phyloP scores from a whole-genome alignment of 2,797 vertebrate species.

The Antrozous pallidus region DNA sequence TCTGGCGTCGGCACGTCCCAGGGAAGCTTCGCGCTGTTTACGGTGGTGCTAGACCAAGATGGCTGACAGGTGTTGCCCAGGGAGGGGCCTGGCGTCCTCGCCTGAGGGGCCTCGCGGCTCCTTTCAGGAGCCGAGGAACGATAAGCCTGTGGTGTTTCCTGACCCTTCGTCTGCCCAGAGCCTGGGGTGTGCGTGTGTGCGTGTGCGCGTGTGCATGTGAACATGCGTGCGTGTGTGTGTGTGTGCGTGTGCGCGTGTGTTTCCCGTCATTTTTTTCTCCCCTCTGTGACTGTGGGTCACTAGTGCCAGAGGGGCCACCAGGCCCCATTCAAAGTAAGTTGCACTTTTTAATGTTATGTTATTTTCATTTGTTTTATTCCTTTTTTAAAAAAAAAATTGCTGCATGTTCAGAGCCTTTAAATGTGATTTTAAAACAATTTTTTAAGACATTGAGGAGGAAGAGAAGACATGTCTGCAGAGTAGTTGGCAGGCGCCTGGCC shows the following conservation, averaged over 20 bases:
- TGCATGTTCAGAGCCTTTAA: constrained; percentile 79
- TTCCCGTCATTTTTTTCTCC: constrained; percentile 55
- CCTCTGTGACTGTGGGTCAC: constrained; percentile 72
- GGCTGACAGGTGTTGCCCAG: constrained; percentile 26
- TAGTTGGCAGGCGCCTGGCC: constrained; percentile 22
- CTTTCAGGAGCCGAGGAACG: constrained; percentile 62
- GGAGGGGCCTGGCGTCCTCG: constrained; percentile 42
- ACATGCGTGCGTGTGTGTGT: neutral
- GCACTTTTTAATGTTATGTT: constrained; percentile 81
- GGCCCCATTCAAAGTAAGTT: constrained; percentile 75
- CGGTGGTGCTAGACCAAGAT: constrained; percentile 77
- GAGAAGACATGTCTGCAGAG: constrained; percentile 52
- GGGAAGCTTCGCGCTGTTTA: constrained; percentile 75
- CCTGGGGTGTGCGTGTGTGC: neutral
- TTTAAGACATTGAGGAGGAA: constrained; percentile 60
- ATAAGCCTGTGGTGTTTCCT: constrained; percentile 67
- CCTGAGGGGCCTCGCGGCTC: constrained; percentile 62
- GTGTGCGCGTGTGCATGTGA: neutral
- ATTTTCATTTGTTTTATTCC: constrained; percentile 60
- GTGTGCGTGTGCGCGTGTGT: neutral
- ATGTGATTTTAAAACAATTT: constrained; percentile 60
- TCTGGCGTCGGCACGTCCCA: constrained; percentile 74
- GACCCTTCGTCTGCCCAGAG: constrained; percentile 64
- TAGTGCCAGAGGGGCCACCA: constrained; percentile 75
- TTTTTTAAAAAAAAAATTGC: constrained; percentile 63